Base-by-base conservation (phyloP, 1,140 invertebrate genomes). In the Drosophila lacertosa region DNA sequence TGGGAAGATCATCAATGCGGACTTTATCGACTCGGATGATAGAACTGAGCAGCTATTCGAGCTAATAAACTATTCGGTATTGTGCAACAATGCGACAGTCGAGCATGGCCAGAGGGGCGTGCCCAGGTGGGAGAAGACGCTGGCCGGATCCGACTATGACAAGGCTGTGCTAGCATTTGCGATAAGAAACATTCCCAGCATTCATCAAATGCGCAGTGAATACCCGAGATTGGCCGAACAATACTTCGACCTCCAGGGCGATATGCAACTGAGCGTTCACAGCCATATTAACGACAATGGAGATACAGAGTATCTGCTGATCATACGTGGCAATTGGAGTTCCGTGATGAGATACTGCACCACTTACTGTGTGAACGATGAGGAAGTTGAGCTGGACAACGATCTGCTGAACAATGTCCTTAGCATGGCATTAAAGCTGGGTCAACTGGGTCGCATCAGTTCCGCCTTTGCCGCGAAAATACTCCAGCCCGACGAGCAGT, bases 211-310 rank as follows among this genome's bases (percentile, higher is more conserved):
- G 22, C 68, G 73, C 1, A 4, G 16, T 7, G 45, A 50, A 2
- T 22, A 74, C n/a, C 47, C 66, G 11, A 50, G 15, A 40, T 48
- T 84, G 37, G 67, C 64, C 6, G 51, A 48, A 11, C 54, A 55
- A 7, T 6, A 40, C 3, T 66, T 57, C 33, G 60, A 35, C 20
- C 20, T 4, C 0, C 1, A 24, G 13, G 58, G 63, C 15, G 29
- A 18, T 0, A 5, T 86, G 1, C 76, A 81, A 18, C 53, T 80
- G 7, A 74, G 68, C n/a, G 64, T 84, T 10, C 81, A 84, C 37
- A 40, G 35, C 5, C 32, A 18, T 0, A 3, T 4, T 0, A n/a
- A 48, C 4, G 29, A 5, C 1, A 3, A 59, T 0, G 50, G 50
- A 0, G 0, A 26, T 0, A 16, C 4, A 2, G 44, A 64, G 16